These are phyloP conservation scores for Schrankia costaestrigalis DNA, from an alignment of 2,888 invertebrate species.

Conservation along the genomic window DNA sequence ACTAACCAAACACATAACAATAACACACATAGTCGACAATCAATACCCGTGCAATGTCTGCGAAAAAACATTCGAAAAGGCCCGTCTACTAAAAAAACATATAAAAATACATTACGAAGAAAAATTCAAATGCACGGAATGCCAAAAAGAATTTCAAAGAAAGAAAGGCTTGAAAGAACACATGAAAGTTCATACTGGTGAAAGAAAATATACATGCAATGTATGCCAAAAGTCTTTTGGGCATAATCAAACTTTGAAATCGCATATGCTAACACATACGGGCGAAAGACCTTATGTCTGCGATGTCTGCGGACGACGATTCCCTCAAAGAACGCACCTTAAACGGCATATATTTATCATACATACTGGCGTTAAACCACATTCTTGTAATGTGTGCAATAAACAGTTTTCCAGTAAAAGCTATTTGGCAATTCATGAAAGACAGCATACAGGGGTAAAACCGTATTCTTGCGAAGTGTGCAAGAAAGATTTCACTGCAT, in stretches of 20 bases:
- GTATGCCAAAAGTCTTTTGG: slow-evolving; percentile 59
- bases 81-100: slow-evolving; percentile 56
- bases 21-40: slow-evolving; percentile 41
- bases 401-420: slow-evolving; percentile 70
- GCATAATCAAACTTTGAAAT: slow-evolving; percentile 67
- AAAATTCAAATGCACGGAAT: slow-evolving; percentile 56
- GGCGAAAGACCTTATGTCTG: slow-evolving; percentile 67
- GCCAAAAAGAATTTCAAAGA: slow-evolving; percentile 56
- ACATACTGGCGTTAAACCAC: slow-evolving; percentile 60
- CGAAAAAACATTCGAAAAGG: slow-evolving; percentile 47
- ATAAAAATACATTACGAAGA: slow-evolving; percentile 52
- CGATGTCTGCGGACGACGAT: slow-evolving; percentile 62
- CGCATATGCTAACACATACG: slow-evolving; percentile 65
- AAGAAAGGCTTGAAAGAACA: slow-evolving; percentile 68
- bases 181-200: slow-evolving; percentile 62
- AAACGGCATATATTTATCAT: slow-evolving; percentile 67
- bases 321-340: slow-evolving; percentile 64
- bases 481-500: slow-evolving; percentile 65
- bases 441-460: slow-evolving; percentile 62
- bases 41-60: slow-evolving; percentile 56
- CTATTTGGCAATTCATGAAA: slow-evolving; percentile 62
- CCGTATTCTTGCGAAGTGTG: slow-evolving; percentile 66
- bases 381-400: slow-evolving; percentile 56
- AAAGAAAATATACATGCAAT: slow-evolving; percentile 53
- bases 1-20: slow-evolving; percentile 53